Evolutionary conservation across 2,797 vertebrate genomes (phyloP).

Genomic region (Hafferia zeledoni): DNA sequence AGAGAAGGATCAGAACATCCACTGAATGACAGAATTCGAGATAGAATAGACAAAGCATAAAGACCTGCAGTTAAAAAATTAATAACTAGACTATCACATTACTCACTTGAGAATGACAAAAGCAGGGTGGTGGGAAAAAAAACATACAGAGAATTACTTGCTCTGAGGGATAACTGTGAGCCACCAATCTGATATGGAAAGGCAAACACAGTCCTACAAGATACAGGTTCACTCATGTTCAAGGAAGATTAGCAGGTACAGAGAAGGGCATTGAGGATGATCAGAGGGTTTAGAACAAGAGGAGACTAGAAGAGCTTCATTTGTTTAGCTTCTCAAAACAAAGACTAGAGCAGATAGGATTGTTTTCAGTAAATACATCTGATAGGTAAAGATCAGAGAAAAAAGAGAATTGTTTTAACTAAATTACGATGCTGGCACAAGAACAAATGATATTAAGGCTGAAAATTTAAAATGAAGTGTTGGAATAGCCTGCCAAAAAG

Average conservation of each 20-base stretch:
- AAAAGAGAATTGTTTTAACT: slow-evolving; percentile 57
- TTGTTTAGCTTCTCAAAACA: slow-evolving; percentile 64
- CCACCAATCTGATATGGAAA: slow-evolving; percentile 26
- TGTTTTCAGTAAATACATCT: slow-evolving; percentile 68
- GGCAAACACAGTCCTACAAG: slow-evolving; percentile 37
- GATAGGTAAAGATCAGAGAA: slow-evolving; percentile 63
- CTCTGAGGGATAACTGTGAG: slow-evolving; percentile 38
- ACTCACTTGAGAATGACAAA: slow-evolving; percentile 48
- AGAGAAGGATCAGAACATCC: slow-evolving; percentile 12
- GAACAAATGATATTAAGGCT: slow-evolving; percentile 47
- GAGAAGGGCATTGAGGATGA: slow-evolving; percentile 30
- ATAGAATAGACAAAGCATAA: neutral
- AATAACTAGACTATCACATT: slow-evolving; percentile 42
- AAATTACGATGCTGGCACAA: slow-evolving; percentile 36
- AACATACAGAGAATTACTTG: neutral
- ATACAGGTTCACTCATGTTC: slow-evolving; percentile 56
- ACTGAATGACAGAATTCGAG: slow-evolving; percentile 8
- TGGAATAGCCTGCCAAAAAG: slow-evolving; percentile 43
- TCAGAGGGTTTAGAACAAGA: slow-evolving; percentile 62
- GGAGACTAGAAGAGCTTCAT: slow-evolving; percentile 60
- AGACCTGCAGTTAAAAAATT: slow-evolving; percentile 43
- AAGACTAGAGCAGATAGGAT: slow-evolving; percentile 63
- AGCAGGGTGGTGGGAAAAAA: slow-evolving; percentile 19
- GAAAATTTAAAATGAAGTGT: slow-evolving; percentile 32
- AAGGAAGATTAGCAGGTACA: slow-evolving; percentile 49